These are phyloP conservation scores for Steinernema scapterisci DNA, from an alignment of 2,888 invertebrate genomes.

Conservation along the genomic window DNA sequence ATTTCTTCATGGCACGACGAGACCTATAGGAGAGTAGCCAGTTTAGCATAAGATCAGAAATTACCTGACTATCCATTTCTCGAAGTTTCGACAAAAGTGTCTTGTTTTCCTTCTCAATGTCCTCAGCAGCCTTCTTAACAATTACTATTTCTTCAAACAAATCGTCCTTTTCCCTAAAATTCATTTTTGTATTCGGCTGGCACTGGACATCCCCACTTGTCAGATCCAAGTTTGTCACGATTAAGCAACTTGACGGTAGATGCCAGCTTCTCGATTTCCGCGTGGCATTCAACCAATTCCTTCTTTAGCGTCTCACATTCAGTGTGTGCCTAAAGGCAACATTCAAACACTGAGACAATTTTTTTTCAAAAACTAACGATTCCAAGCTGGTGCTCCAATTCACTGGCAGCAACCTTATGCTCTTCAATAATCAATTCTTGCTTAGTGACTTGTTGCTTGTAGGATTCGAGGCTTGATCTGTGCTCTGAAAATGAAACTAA, in stretches of 20 bases:
- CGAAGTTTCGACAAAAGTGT: neutral
- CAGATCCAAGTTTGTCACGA: neutral
- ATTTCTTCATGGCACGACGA: neutral
- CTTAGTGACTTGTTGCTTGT: neutral
- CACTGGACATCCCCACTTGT: neutral
- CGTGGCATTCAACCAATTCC: neutral
- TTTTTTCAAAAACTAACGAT: neutral
- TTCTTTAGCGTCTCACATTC: neutral
- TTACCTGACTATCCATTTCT: constrained; percentile 17
- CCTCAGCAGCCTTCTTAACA: neutral
- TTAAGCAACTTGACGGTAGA: neutral
- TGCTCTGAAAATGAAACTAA: constrained; percentile 4
- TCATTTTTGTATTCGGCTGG: neutral
- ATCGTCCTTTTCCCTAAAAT: constrained; percentile 23
- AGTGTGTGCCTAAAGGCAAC: constrained; percentile 7
- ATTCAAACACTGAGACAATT: neutral
- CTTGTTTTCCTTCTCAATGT: neutral
- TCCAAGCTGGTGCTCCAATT: neutral
- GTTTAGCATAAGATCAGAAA: neutral
- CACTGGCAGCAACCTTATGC: neutral
- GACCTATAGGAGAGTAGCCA: neutral
- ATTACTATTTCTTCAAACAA: constrained; percentile 3
- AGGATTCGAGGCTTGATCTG: neutral
- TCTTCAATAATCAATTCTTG: neutral
- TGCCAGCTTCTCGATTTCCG: neutral